Percentiles rank a stretch among this genome's conserved stretches.
Evolutionary conservation across 2,888 invertebrate species (phyloP).

Genomic region (Eupelmus urozonus): DNA sequence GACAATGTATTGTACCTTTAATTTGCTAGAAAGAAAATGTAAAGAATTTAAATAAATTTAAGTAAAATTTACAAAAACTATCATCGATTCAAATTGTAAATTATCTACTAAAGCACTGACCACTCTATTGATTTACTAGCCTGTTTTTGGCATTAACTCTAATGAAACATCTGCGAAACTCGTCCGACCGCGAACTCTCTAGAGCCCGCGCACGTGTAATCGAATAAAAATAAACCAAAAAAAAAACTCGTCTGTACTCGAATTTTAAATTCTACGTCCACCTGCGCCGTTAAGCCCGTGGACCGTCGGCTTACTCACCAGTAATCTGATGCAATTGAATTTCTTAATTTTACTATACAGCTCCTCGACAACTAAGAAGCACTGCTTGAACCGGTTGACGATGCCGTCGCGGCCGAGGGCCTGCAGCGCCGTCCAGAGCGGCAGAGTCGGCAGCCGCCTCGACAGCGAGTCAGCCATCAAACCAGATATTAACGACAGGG

Average conservation of each 20-base stretch:
- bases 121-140: too few species aligned
- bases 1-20: too few species aligned
- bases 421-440: conserved; percentile 90
- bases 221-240: not conserved
- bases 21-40: too few species aligned
- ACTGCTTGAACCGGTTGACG: conserved; percentile 84
- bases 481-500: conserved; percentile 71
- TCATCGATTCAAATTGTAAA: too few species aligned
- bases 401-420: conserved; percentile 86
- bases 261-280: conserved; percentile 6
- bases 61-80: too few species aligned
- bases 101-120: too few species aligned
- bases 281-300: not conserved
- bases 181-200: too few species aligned
- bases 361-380: conserved; percentile 86
- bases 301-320: conserved; percentile 79
- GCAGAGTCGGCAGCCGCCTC: conserved; percentile 85
- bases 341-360: conserved; percentile 81
- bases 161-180: too few species aligned
- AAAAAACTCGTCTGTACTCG: not conserved
- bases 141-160: too few species aligned
- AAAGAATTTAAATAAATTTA: too few species aligned
- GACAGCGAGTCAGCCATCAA: conserved; percentile 78
- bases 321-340: conserved; percentile 83
- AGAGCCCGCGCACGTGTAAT: not conserved